Percentiles rank a stretch among this genome's conserved stretches.
phyloP scores from a whole-genome alignment of 2,797 vertebrate genomes.

The Peromyscus attwateri region DNA sequence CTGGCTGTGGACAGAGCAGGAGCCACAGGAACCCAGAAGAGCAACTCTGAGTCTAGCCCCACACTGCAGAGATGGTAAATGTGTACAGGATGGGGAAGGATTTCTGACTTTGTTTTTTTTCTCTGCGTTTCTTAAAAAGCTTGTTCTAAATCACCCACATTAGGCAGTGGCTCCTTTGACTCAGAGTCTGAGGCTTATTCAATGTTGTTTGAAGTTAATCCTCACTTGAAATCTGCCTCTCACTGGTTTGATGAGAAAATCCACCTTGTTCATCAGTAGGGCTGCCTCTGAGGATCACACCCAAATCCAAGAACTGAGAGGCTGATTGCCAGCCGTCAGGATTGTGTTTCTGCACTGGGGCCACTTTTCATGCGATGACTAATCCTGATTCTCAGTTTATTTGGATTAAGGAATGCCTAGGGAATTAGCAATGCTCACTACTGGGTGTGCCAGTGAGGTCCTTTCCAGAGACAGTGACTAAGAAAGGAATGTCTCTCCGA shows the following conservation, averaged over 20 bases:
- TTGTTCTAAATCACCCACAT: not conserved
- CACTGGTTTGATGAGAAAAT: constrained; percentile 9
- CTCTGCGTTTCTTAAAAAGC: not conserved
- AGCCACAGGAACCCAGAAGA: not conserved
- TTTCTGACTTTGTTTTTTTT: not conserved
- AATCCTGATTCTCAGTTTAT: not conserved
- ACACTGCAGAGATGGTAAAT: not conserved
- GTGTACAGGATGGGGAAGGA: not conserved
- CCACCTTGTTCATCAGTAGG: not conserved
- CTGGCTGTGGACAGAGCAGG: not conserved
- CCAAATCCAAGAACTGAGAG: not conserved
- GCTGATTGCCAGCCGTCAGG: not conserved
- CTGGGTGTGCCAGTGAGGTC: no score
- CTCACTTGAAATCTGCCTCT: not conserved
- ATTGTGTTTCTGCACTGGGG: not conserved
- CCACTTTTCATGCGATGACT: not conserved
- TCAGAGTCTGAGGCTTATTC: constrained; percentile 6
- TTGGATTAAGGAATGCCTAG: not conserved
- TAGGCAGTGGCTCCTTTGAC: not conserved
- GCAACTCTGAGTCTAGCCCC: not conserved
- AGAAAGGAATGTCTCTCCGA: not conserved
- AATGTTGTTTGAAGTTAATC: constrained; percentile 33
- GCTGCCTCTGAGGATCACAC: not conserved
- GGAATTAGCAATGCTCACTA: not conserved
- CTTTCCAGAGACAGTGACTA: not conserved